phyloP scores from a whole-genome alignment of 2,888 invertebrate species.

The Hylaea fasciaria region DNA sequence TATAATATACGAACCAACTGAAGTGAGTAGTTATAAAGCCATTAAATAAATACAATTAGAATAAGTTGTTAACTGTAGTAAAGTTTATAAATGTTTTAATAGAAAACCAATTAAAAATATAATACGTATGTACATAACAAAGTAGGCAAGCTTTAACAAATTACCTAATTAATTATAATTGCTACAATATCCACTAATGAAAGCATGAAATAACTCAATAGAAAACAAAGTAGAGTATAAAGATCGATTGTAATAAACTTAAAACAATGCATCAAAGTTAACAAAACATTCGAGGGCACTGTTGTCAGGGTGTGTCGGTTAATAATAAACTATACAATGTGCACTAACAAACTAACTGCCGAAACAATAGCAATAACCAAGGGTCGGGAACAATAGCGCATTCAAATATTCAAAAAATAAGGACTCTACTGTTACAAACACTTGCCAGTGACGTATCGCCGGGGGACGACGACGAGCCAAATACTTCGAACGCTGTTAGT shows the following conservation, averaged over 20 bases:
- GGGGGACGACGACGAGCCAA: slow-evolving; percentile 54
- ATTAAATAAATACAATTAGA: too few relatives aligned
- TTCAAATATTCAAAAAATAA: slow-evolving; percentile 70
- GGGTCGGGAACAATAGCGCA: slow-evolving; percentile 65
- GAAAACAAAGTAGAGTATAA: slow-evolving; percentile 26
- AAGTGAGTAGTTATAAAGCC: too few relatives aligned
- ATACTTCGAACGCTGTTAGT: slow-evolving; percentile 44
- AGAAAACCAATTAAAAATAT: not conserved
- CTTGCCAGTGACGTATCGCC: slow-evolving; percentile 65
- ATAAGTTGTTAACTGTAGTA: too few relatives aligned
- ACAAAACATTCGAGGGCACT: slow-evolving; percentile 36
- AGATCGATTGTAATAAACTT: slow-evolving; percentile 24
- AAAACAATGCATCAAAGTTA: slow-evolving; percentile 46
- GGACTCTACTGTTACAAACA: slow-evolving; percentile 63
- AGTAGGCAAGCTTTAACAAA: slow-evolving; percentile 11
- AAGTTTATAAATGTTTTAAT: too few relatives aligned
- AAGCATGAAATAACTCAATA: slow-evolving; percentile 8
- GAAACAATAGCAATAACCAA: slow-evolving; percentile 58
- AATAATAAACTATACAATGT: slow-evolving; percentile 61
- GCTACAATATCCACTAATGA: slow-evolving; percentile 13
- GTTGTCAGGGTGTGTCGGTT: slow-evolving; percentile 42
- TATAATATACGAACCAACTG: too few relatives aligned
- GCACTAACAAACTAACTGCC: slow-evolving; percentile 52
- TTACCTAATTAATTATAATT: slow-evolving; percentile 15
- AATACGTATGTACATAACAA: not conserved